Conservation (phyloP, 64 coral and sea anemone species). For the Actinia tenebrosa region DNA sequence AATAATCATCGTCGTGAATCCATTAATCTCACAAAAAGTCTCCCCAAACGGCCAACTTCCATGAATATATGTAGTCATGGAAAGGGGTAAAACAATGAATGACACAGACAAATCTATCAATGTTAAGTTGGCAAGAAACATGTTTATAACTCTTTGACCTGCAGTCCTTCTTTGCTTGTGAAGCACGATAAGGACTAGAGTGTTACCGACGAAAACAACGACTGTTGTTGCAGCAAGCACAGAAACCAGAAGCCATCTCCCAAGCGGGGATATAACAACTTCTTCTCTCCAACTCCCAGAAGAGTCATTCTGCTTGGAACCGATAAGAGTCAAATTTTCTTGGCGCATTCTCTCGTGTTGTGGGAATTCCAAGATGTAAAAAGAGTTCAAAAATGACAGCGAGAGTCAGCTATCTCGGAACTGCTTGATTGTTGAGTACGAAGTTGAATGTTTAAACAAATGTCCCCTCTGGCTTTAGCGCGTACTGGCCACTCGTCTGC, state of each 20-base stretch:
- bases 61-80: conserved; percentile 17
- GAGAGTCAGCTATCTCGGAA: background rate
- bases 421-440: no score
- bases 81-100: background rate
- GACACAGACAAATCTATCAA: conserved; percentile 5
- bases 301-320: background rate
- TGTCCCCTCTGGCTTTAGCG: no score
- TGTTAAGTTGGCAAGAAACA: conserved; percentile 6
- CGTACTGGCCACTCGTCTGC: background rate
- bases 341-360: background rate
- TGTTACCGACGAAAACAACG: background rate
- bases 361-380: background rate
- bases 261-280: background rate
- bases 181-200: background rate
- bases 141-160: conserved; percentile 5
- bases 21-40: conserved; percentile 15
- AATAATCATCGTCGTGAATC: conserved; percentile 23
- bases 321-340: background rate
- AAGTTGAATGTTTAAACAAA: no score
- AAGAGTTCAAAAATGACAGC: background rate
- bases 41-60: conserved; percentile 20
- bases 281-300: background rate
- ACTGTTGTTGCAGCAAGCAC: background rate
- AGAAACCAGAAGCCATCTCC: background rate
- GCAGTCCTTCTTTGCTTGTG: conserved; percentile 7